Evolutionary conservation across 2,113 vertebrate genomes (phyloP), one percentile per base, ranked within the genome.

Genomic region (Pyrgilauda ruficollis): DNA sequence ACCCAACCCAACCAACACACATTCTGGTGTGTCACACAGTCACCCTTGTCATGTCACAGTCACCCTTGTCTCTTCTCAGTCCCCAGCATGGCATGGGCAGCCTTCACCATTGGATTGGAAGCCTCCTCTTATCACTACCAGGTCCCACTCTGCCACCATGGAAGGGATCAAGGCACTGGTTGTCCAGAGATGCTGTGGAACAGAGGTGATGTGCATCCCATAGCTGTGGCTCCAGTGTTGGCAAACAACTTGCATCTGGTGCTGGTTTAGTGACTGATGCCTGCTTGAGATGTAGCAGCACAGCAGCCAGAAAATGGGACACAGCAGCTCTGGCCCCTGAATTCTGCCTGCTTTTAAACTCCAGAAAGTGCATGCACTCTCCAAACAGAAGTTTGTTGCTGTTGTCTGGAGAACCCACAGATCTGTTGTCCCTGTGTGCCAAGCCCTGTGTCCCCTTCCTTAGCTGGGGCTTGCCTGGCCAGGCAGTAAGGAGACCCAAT

Each of bases 401-500:
- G 46, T 50, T 50, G 20, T 37, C 31, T 4, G 39, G 24, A 20
- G 14, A 12, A 27, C 26, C 24, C 47, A 9, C 2, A n/a, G 37
- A 12, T 83, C 8, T 64, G 4, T 47, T 64, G 49, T 56, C 12
- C 6, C n/a, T 8, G 3, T 15, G 6, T 76, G 47, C 15, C 16
- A 79, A 79, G 33, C 27, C 23, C 21, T 35, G 0, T 26, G 24
- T 83, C 41, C 37, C 13, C 20, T 39, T 87, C 35, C 5, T 47
- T 59, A 63, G 35, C 43, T 62, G 28, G 8, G 44, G 3, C 14
- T 84, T 55, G 26, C 33, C 44, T 47, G 21, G 15, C 10, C 5
- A 5, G 59, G 26, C 3, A 0, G 5, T 37, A 41, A 18, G 39
- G 6, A 30, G 35, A 43, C 11, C 3, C n/a, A 70, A 3, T 50